phyloP scores from a whole-genome alignment of 2,113 vertebrate genomes.

The Carassius carassius region DNA sequence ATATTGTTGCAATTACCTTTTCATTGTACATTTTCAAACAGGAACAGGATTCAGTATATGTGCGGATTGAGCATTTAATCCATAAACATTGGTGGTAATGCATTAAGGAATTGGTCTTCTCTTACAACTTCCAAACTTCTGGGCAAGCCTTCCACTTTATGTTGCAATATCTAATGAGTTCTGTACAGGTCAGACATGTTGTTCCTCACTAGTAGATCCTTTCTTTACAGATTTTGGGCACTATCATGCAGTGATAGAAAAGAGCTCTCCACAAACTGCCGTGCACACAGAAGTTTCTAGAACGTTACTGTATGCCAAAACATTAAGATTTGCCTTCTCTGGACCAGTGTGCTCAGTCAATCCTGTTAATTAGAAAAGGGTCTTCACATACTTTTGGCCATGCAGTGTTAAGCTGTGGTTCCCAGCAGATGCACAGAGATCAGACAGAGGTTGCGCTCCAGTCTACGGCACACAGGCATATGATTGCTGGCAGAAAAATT shows the following conservation, averaged over 20 bases:
- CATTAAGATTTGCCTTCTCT: background rate
- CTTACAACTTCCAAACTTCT: background rate
- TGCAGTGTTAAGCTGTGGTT: background rate
- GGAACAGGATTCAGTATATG: background rate
- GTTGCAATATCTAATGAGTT: background rate
- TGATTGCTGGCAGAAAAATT: conserved; percentile 68
- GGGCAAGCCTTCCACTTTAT: background rate
- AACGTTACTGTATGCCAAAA: background rate
- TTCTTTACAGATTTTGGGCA: background rate
- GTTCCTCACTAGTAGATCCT: background rate
- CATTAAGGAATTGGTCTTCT: background rate
- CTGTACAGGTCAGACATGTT: background rate
- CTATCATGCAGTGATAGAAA: background rate
- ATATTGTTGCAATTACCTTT: background rate
- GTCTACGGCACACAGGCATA: conserved; percentile 47
- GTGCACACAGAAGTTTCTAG: background rate
- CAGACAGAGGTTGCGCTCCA: conserved; percentile 41
- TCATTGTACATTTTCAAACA: background rate
- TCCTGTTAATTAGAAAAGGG: conserved; percentile 4
- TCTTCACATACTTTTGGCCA: background rate
- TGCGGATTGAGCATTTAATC: background rate
- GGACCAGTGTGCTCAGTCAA: background rate
- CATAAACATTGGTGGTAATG: background rate
- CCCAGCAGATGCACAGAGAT: conserved; percentile 5
- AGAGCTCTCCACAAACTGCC: background rate